These are phyloP conservation scores for Tympanuchus pallidicinctus DNA, from an alignment of 2,113 vertebrate species.

Conservation along the genomic window DNA sequence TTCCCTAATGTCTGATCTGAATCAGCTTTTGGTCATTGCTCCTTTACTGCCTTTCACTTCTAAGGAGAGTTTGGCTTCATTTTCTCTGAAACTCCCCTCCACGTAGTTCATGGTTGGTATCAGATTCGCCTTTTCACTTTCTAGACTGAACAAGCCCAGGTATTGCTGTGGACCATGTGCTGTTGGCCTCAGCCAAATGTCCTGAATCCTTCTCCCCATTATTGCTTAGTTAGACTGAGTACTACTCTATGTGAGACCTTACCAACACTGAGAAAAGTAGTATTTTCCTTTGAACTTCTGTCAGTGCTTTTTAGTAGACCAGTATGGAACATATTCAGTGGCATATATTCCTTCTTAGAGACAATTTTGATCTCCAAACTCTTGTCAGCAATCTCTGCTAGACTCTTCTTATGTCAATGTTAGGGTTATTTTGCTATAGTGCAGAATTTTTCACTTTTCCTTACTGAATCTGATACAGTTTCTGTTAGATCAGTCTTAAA, in stretches of 20 bases:
- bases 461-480: not conserved
- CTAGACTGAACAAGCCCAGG: not conserved
- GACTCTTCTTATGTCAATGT: not conserved
- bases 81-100: not conserved
- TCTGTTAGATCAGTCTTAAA: not conserved
- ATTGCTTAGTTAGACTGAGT: not conserved
- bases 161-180: fast-evolving
- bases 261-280: not conserved
- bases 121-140: not conserved
- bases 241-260: not conserved
- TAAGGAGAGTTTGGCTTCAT: fast-evolving
- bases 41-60: not conserved
- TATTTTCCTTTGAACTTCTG: not conserved
- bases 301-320: fast-evolving
- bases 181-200: not conserved
- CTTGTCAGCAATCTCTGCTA: not conserved
- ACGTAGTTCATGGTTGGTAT: not conserved
- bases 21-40: fast-evolving
- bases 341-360: not conserved
- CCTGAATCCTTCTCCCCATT: not conserved
- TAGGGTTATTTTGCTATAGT: not conserved
- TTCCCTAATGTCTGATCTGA: not conserved
- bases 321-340: not conserved
- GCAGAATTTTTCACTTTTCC: not conserved
- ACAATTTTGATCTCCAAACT: not conserved